Percentiles rank a stretch among this genome's conserved stretches.
Evolutionary conservation across 2,113 vertebrate species (phyloP).

Genomic region (Protobothrops mucrosquamatus): DNA sequence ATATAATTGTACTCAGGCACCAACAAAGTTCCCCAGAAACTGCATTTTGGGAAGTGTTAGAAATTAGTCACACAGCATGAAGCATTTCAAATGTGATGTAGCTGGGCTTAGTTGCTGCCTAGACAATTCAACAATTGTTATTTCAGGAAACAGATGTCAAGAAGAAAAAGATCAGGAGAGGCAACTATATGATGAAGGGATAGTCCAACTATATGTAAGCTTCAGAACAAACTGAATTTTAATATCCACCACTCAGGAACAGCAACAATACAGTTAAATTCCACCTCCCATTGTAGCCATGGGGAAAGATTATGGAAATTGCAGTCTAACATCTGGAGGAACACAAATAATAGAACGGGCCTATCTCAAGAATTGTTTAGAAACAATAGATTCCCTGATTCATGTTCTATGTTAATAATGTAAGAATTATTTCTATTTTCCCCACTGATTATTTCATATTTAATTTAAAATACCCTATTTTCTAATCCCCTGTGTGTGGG

Average conservation of each 20-base stretch:
- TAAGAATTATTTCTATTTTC: not conserved
- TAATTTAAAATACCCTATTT: not conserved
- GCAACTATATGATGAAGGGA: not conserved
- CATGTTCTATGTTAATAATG: not conserved
- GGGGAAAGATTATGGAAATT: not conserved
- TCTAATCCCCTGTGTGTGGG: not conserved
- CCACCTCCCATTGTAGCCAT: not conserved
- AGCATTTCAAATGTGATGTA: not conserved
- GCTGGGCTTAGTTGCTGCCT: not conserved
- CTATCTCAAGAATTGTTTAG: not conserved
- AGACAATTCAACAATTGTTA: not conserved
- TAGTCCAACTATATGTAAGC: not conserved
- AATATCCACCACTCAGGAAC: not conserved
- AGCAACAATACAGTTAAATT: not conserved
- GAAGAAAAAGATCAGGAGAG: not conserved
- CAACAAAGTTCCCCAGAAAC: not conserved
- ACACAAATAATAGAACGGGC: not conserved
- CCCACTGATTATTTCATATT: not conserved
- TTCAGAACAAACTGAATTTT: not conserved
- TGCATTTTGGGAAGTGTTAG: not conserved
- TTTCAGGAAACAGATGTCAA: not conserved
- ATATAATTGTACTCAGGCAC: not conserved
- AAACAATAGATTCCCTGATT: not conserved
- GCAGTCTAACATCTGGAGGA: not conserved
- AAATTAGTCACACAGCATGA: not conserved